These are phyloP conservation scores for Myopa testacea DNA, from an alignment of 2,888 invertebrate genomes.

Conservation along the genomic window DNA sequence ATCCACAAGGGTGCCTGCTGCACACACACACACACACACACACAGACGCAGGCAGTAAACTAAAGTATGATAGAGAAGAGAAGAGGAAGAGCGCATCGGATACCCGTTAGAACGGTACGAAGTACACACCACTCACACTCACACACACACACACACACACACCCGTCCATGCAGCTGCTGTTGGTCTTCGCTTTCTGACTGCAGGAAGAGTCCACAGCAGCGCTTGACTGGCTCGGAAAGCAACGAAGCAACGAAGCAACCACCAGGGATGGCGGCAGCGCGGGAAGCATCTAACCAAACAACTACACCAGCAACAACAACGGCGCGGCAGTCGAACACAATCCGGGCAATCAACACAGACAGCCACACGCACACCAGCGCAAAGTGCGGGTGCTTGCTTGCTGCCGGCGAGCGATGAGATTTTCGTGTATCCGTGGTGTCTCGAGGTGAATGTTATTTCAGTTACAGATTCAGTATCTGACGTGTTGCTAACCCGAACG, in stretches of 20 bases:
- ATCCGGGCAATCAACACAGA: conserved; percentile 37
- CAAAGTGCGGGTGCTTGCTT: conserved; percentile 50
- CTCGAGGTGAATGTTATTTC: conserved; percentile 67
- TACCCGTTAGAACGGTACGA: background rate
- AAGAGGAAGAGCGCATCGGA: conserved; percentile 27
- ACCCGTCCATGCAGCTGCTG: conserved; percentile 39
- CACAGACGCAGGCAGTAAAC: background rate
- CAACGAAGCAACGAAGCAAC: too few species aligned
- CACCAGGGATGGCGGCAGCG: conserved; percentile 44
- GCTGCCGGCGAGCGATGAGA: conserved; percentile 40
- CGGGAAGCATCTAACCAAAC: conserved; percentile 48
- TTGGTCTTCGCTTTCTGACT: conserved; percentile 62
- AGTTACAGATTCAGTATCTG: conserved; percentile 69
- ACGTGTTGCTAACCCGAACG: conserved; percentile 68
- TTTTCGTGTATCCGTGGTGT: conserved; percentile 53
- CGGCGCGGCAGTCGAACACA: conserved; percentile 25
- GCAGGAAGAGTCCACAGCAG: conserved; percentile 33
- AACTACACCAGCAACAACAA: conserved; percentile 38
- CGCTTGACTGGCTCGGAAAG: conserved; percentile 28
- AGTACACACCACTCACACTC: background rate
- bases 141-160: conserved; percentile 14
- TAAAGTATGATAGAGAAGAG: too few species aligned
- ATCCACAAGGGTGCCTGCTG: background rate
- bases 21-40: conserved; percentile 40
- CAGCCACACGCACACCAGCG: conserved; percentile 9